Evolutionary conservation across 2,797 vertebrate genomes (phyloP).

Genomic region (Cyprinodon diabolis): DNA sequence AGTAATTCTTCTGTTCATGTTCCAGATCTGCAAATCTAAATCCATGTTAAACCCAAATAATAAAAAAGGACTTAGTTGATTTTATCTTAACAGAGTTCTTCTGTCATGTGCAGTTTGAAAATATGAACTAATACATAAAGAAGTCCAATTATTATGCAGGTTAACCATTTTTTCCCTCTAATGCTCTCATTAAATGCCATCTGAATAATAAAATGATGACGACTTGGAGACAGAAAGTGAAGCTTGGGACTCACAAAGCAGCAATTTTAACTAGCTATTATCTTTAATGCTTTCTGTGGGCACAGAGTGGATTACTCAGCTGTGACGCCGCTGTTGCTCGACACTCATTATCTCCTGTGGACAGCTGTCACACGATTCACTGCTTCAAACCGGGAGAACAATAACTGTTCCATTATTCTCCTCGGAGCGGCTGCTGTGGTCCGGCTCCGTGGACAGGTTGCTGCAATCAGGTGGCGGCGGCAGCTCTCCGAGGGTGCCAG

Average conservation of each 20-base stretch:
- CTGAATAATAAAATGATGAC: conserved; percentile 16
- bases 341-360: conserved; percentile 41
- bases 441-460: not conserved
- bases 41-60: not conserved
- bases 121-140: not conserved
- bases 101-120: conserved; percentile 1
- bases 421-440: conserved; percentile 20
- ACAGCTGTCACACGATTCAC: conserved; percentile 46
- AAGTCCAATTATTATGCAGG: not conserved
- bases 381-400: conserved; percentile 13
- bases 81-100: not conserved
- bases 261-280: conserved; percentile 23
- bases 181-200: conserved; percentile 8
- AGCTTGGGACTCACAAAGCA: conserved; percentile 23
- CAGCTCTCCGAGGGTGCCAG: not conserved
- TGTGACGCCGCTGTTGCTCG: conserved; percentile 6
- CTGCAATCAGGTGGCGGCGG: not conserved
- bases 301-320: conserved; percentile 26
- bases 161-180: conserved; percentile 3
- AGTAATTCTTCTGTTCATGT: not conserved
- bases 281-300: conserved; percentile 36
- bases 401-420: conserved; percentile 11
- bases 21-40: not conserved
- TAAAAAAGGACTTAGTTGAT: not conserved
- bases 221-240: conserved; percentile 20